These are phyloP conservation scores for Myotis yumanensis DNA, from an alignment of 2,113 vertebrate species.

Conservation along the genomic window DNA sequence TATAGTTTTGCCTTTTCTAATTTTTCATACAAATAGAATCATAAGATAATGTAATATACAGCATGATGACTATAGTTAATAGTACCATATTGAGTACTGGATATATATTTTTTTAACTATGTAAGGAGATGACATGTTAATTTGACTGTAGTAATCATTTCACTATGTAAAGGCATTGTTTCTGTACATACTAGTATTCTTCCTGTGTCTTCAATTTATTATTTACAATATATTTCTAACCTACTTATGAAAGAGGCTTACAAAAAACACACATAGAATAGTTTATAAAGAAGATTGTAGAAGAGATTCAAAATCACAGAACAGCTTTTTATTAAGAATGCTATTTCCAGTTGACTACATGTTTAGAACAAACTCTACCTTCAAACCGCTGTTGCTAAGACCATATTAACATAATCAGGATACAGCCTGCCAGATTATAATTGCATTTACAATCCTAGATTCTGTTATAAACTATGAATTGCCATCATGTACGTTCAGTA, in stretches of 20 bases:
- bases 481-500: background rate
- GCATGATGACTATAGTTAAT: background rate
- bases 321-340: constrained; percentile 4
- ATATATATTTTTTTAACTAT: background rate
- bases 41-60: background rate
- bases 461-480: constrained; percentile 53
- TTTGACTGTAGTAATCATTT: background rate
- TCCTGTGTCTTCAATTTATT: background rate
- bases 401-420: constrained; percentile 7
- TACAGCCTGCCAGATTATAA: background rate
- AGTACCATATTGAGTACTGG: background rate
- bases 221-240: background rate
- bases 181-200: background rate
- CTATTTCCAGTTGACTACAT: background rate
- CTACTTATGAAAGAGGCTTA: constrained; percentile 1
- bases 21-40: background rate
- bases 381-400: constrained; percentile 14
- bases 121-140: background rate
- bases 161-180: background rate
- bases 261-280: background rate
- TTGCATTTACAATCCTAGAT: constrained; percentile 27
- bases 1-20: background rate
- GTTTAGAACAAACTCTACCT: background rate
- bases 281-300: background rate
- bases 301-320: background rate